Conservation (phyloP, 1,140 invertebrate species). For the Apis laboriosa region DNA sequence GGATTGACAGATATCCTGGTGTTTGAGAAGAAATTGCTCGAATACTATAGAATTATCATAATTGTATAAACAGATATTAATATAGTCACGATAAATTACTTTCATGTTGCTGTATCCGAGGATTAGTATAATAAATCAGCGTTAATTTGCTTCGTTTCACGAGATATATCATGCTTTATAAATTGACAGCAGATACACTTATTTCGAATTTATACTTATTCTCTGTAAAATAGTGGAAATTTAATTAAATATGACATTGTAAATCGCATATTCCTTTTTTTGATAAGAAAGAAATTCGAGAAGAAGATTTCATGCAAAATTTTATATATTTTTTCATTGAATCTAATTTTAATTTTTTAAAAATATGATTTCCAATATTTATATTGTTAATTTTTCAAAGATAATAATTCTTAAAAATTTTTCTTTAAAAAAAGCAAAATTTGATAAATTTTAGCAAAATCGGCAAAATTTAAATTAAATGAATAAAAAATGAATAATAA, state of each 20-base stretch:
- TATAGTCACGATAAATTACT: conserved; percentile 3
- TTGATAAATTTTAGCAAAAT: no score
- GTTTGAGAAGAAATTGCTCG: neutral
- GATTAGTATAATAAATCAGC: neutral
- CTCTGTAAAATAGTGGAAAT: no score
- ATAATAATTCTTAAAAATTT: no score
- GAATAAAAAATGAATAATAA: no score
- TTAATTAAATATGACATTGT: neutral
- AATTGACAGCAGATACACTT: neutral
- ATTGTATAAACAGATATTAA: neutral
- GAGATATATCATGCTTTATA: neutral
- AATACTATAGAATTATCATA: neutral
- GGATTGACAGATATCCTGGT: neutral
- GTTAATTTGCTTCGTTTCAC: neutral
- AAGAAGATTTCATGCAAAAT: no score
- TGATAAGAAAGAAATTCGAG: neutral
- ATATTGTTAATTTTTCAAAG: no score
- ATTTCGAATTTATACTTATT: neutral
- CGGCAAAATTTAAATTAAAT: no score
- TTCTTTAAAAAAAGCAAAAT: no score
- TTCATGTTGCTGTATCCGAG: neutral
- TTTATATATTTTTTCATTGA: neutral
- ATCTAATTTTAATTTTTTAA: no score
- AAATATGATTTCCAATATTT: no score
- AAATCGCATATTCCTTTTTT: neutral